Conservation (phyloP, 37 sponge, comb jelly and placozoan genomes). For the Haliclona indistincta region DNA sequence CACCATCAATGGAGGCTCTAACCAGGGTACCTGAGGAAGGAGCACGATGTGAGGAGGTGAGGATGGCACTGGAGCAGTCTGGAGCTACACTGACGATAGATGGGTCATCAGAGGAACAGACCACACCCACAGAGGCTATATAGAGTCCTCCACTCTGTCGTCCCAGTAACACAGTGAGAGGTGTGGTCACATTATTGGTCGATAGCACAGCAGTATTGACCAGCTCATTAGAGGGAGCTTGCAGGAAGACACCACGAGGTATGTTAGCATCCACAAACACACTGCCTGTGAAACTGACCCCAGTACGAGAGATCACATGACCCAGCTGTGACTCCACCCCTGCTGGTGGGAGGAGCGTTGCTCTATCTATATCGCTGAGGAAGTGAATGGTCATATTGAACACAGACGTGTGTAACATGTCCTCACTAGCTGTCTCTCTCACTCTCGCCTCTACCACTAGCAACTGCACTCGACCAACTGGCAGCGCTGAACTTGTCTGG, state of each 20-base stretch:
- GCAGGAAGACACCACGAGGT: constrained; percentile 35
- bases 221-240: constrained; percentile 29
- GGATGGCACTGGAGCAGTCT: constrained; percentile 38
- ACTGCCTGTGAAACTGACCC: constrained; percentile 12
- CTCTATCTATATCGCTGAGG: constrained; percentile 23
- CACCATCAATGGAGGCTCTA: constrained; percentile 8
- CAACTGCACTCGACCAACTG: constrained; percentile 10
- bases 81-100: constrained; percentile 7
- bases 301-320: constrained; percentile 20
- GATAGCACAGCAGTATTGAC: constrained; percentile 72
- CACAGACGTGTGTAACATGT: constrained; percentile 7
- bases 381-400: constrained; percentile 5
- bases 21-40: constrained; percentile 13
- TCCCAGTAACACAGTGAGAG: constrained; percentile 29
- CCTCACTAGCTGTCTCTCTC: not conserved
- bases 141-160: not conserved
- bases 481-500: constrained; percentile 2
- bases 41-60: constrained; percentile 24
- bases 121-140: not conserved
- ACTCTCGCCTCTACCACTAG: constrained; percentile 19
- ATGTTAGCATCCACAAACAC: constrained; percentile 35
- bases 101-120: constrained; percentile 23
- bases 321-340: not conserved
- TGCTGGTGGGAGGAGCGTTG: constrained; percentile 23
- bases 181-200: constrained; percentile 8